These are phyloP conservation scores for Drosophila varians DNA, from an alignment of 1,140 invertebrate genomes.

Conservation along the genomic window DNA sequence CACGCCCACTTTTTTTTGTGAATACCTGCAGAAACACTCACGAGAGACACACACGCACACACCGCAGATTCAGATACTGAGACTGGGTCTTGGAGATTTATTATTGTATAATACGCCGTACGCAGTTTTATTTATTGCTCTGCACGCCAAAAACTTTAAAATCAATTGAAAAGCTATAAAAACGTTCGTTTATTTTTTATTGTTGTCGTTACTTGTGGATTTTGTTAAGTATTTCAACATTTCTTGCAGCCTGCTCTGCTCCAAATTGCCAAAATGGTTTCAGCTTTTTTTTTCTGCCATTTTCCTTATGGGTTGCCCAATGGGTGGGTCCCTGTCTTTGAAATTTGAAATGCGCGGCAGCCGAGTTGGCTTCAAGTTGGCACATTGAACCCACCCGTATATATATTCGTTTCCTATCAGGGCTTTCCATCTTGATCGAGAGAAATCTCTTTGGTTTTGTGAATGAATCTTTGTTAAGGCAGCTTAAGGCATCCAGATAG, in stretches of 20 bases:
- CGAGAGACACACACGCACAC: constrained; percentile 5
- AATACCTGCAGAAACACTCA: constrained; percentile 23
- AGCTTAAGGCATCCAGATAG: constrained; percentile 8
- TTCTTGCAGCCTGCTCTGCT: constrained; percentile 65
- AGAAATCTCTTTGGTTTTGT: constrained; percentile 17
- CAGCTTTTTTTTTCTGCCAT: constrained; percentile 30
- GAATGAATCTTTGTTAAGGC: constrained; percentile 10
- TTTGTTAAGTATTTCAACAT: constrained; percentile 78
- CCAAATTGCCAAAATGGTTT: constrained; percentile 73
- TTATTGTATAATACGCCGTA: constrained; percentile 75
- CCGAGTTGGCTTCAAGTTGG: constrained; percentile 6
- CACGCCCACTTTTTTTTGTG: constrained; percentile 70
- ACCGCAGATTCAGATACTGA: constrained; percentile 4
- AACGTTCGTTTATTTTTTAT: constrained; percentile 75
- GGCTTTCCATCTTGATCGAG: background rate
- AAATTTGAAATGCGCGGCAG: constrained; percentile 20
- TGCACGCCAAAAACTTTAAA: constrained; percentile 66
- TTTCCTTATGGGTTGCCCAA: constrained; percentile 52
- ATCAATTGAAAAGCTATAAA: constrained; percentile 80
- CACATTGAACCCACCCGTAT: background rate
- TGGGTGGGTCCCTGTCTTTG: constrained; percentile 60
- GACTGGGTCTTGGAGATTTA: constrained; percentile 63
- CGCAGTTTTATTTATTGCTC: constrained; percentile 77
- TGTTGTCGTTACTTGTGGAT: constrained; percentile 70
- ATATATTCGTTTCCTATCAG: background rate